phyloP scores from a whole-genome alignment of 2,113 vertebrate genomes.

The Hemichromis elongatus region DNA sequence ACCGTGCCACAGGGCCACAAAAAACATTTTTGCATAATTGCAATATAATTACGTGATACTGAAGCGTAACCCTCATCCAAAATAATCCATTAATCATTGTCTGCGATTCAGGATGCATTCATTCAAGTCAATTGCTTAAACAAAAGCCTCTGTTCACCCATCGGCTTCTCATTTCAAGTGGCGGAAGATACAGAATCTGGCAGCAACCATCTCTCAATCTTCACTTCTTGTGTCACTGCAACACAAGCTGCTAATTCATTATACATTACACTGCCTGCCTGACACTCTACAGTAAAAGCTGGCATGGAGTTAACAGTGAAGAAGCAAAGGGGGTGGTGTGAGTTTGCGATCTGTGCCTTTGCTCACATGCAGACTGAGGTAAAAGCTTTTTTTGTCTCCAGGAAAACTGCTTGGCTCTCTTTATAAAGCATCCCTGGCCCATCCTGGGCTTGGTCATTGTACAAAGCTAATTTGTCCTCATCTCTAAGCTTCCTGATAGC shows the following conservation, averaged over 20 bases:
- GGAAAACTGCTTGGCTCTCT: constrained; percentile 40
- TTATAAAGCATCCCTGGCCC: constrained; percentile 25
- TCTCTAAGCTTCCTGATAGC: constrained; percentile 71
- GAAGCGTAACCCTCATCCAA: constrained; percentile 27
- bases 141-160: constrained; percentile 15
- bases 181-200: constrained; percentile 23
- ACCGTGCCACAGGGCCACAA: neutral
- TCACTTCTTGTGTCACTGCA: constrained; percentile 33
- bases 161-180: constrained; percentile 1
- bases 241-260: constrained; percentile 59
- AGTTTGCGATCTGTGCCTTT: constrained; percentile 31
- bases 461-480: constrained; percentile 71
- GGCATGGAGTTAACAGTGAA: constrained; percentile 26
- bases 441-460: constrained; percentile 60
- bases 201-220: constrained; percentile 25
- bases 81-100: constrained; percentile 50
- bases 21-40: constrained; percentile 32
- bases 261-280: constrained; percentile 46
- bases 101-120: constrained; percentile 21
- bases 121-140: constrained; percentile 19
- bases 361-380: constrained; percentile 17
- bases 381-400: constrained; percentile 15
- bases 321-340: constrained; percentile 27
- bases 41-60: constrained; percentile 31
- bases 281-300: constrained; percentile 23